These are phyloP conservation scores for Cyanoramphus novaezelandiae DNA, from an alignment of 2,113 vertebrate genomes.

Conservation along the genomic window DNA sequence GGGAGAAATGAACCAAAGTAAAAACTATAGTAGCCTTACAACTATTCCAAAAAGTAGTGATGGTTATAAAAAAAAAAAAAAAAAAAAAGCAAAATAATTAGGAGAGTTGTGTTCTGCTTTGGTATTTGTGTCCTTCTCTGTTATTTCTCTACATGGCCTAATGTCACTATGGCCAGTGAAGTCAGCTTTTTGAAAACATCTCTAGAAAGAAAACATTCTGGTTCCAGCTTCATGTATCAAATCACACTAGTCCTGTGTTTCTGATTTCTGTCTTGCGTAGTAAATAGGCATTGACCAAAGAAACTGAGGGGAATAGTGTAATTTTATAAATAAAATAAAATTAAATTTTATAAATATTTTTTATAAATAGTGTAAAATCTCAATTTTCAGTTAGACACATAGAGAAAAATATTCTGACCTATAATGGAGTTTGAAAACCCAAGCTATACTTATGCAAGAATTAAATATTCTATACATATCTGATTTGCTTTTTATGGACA, in stretches of 20 bases:
- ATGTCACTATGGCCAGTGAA: neutral
- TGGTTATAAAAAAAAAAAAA: neutral
- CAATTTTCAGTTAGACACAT: neutral
- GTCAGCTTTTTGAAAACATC: neutral
- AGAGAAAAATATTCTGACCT: neutral
- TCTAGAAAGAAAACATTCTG: neutral
- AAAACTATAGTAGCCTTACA: neutral
- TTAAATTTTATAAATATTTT: too few relatives aligned
- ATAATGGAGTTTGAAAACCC: neutral
- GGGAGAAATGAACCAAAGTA: neutral
- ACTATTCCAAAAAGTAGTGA: neutral
- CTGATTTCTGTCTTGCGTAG: neutral
- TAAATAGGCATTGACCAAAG: neutral
- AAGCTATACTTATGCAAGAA: neutral
- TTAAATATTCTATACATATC: neutral
- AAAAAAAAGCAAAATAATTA: neutral
- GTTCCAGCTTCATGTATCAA: neutral
- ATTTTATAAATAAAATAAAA: neutral
- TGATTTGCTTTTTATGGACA: neutral
- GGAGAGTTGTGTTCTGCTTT: neutral
- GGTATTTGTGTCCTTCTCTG: neutral
- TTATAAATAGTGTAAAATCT: neutral
- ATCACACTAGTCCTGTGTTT: neutral
- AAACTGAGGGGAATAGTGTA: neutral
- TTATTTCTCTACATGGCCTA: neutral